Base-by-base conservation (phyloP, 2,888 invertebrate species). In the Agonopterix alstromeriana region DNA sequence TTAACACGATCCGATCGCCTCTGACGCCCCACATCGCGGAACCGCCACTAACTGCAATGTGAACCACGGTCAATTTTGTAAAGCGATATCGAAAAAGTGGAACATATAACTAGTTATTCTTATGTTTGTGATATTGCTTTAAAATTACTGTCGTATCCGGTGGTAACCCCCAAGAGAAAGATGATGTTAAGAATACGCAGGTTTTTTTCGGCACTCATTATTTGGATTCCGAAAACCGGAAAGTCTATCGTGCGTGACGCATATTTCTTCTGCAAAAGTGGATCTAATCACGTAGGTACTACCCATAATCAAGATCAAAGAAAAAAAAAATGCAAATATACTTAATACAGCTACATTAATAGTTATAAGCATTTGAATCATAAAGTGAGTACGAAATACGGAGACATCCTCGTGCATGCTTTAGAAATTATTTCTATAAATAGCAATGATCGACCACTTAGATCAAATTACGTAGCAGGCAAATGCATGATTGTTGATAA, bases 1-100 rank as follows among this genome's bases (percentile, higher is more conserved):
- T 65, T 75, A 74, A 78, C 76, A 75, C 76, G 77, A 82, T 71
- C 73, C 65, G 73, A 77, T 77, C 70, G 71, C 70, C 68, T 70
- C 64, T 55, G 66, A 57, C 67, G 74, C 59, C 71, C 75, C 74
- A 77, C 73, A 76, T 78, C 65, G 62, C 57, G 58, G 62, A 12
- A 71, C 70, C 65, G 63, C 67, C 65, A 65, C 65, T 65, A 64
- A 58, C 60, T 65, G 68, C 67, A 65, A 59, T 70, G 71, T 67
- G 63, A 61, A 57, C 60, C 40, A 43, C 42, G 35, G 55, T 62
- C 60, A 57, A 62, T 67, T 27, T 67, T 65, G 57, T 61, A 62
- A 67, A 63, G 52, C 53, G 56, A 68, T 64, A 58, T 48, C 51
- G 50, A 53, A 61, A 66, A 74, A 67, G 61, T 73, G 53, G 68